A percentile compares a stretch with the other conserved stretches of the same genome.
Evolutionary conservation across 2,888 invertebrate genomes (phyloP).

Genomic region (Campoplex nolae): DNA sequence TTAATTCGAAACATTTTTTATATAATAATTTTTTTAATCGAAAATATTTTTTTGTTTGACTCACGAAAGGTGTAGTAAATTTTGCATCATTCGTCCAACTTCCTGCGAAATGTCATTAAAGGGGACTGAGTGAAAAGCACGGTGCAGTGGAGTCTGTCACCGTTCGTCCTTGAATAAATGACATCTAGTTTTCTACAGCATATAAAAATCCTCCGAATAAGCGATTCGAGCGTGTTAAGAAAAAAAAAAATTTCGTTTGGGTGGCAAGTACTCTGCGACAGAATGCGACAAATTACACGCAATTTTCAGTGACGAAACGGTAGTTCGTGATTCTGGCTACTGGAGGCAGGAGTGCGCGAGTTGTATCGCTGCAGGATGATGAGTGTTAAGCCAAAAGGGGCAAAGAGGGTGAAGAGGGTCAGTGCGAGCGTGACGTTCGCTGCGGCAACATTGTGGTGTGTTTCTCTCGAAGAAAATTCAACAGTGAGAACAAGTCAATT

Average conservation of each 20-base stretch:
- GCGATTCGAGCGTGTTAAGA: neutral
- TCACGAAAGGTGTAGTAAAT: neutral
- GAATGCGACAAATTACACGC: constrained; percentile 25
- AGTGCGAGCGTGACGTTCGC: constrained; percentile 13
- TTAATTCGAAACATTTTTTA: too few relatives aligned
- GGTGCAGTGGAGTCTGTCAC: neutral
- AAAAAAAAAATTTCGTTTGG: neutral
- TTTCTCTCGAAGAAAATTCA: neutral
- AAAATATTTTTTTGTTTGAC: neutral
- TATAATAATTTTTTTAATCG: neutral
- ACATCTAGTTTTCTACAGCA: neutral
- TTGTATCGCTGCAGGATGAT: neutral
- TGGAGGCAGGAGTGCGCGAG: constrained; percentile 34
- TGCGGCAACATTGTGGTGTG: neutral
- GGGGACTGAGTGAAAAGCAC: neutral
- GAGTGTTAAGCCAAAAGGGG: neutral
- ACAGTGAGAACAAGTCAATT: constrained; percentile 27
- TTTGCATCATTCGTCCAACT: neutral
- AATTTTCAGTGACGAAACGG: constrained; percentile 41
- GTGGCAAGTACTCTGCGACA: constrained; percentile 2
- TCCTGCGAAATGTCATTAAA: neutral
- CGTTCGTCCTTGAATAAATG: neutral
- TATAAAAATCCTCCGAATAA: neutral
- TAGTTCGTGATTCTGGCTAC: constrained; percentile 9
- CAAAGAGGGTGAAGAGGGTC: neutral